A percentile compares a stretch with the other conserved stretches of the same genome.
Conservation (phyloP, 1,140 invertebrate species). For the Babylonia areolata region DNA sequence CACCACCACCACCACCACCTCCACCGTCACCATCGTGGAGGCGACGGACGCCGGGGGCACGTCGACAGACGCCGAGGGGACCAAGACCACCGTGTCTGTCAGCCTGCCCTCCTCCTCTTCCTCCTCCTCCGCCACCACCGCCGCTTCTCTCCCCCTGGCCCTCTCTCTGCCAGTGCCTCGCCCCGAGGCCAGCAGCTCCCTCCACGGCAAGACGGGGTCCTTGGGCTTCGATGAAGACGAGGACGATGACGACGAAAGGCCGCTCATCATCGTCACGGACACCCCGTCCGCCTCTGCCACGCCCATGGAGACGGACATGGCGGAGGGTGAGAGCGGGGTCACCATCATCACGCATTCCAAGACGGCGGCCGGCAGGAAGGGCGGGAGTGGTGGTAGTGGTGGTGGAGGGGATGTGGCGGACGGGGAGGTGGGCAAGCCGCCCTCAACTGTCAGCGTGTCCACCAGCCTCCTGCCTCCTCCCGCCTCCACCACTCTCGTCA, state of each 20-base stretch:
- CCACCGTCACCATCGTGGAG: slow-evolving; percentile 22
- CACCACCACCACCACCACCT: slow-evolving; percentile 25
- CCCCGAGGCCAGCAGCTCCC: neutral
- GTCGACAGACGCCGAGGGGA: neutral
- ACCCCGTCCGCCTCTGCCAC: neutral
- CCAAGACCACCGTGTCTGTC: neutral
- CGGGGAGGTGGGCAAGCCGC: neutral
- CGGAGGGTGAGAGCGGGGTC: slow-evolving; percentile 4
- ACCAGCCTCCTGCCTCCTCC: no score
- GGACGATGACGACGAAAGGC: slow-evolving; percentile 36
- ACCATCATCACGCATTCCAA: slow-evolving; percentile 3
- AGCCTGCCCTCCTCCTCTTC: neutral
- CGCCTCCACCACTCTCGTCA: neutral
- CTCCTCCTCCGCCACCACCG: no score
- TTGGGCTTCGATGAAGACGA: slow-evolving; percentile 12
- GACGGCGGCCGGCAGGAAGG: neutral
- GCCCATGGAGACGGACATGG: neutral
- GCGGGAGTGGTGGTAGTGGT: neutral
- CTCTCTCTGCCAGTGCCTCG: neutral
- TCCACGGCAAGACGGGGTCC: neutral
- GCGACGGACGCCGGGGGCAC: slow-evolving; percentile 1
- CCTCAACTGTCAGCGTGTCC: neutral
- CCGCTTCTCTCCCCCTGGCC: neutral
- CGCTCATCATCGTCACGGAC: slow-evolving; percentile 23
- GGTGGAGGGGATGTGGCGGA: neutral